phyloP scores from a whole-genome alignment of 2,113 vertebrate species.

The Gopherus flavomarginatus region DNA sequence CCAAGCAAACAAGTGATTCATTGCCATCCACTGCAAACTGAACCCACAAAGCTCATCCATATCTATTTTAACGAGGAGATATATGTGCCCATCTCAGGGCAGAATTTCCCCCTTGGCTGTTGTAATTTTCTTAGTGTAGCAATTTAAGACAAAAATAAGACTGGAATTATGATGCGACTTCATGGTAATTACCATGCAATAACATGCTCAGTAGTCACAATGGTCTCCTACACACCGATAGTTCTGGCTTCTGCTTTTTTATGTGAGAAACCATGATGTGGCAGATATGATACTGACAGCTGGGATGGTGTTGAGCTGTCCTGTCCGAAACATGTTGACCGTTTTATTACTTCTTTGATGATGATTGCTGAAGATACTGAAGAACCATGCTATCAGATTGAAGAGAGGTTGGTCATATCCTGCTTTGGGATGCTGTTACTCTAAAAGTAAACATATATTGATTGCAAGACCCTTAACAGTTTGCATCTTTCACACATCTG shows the following conservation, averaged over 20 bases:
- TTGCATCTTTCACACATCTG: neutral
- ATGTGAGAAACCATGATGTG: neutral
- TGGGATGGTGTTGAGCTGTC: neutral
- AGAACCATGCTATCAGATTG: neutral
- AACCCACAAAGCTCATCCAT: neutral
- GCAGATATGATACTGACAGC: neutral
- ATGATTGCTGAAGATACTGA: neutral
- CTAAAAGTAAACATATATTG: neutral
- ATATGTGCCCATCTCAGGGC: neutral
- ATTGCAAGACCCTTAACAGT: neutral
- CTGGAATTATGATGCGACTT: conserved; percentile 63
- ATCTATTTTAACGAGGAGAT: neutral
- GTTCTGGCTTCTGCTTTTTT: conserved; percentile 8
- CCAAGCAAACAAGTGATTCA: neutral
- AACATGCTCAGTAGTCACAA: conserved; percentile 49
- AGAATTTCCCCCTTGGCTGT: neutral
- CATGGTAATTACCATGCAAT: conserved; percentile 45
- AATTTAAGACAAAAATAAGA: conserved; percentile 59
- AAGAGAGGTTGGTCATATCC: neutral
- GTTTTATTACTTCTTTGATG: neutral
- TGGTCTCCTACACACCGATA: conserved; percentile 13
- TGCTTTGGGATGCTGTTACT: neutral
- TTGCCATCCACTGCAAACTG: neutral
- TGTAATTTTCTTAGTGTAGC: conserved; percentile 9
- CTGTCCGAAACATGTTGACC: neutral